These are phyloP conservation scores for Pinna nobilis DNA, from an alignment of 1,140 invertebrate species.

Conservation along the genomic window DNA sequence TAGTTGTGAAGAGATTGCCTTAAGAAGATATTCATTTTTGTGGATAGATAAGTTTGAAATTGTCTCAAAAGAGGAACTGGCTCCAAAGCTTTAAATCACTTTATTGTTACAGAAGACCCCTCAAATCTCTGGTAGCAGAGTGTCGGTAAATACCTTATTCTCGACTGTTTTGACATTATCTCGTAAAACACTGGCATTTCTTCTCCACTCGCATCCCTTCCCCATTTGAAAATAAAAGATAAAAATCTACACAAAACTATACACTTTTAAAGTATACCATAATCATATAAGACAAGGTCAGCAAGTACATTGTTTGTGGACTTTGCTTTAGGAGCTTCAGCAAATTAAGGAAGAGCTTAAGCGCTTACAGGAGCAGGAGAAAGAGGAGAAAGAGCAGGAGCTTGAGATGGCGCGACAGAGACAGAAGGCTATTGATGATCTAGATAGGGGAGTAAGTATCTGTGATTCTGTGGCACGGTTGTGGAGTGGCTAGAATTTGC, in stretches of 20 bases:
- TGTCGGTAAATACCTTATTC: too few relatives aligned
- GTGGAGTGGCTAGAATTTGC: not conserved
- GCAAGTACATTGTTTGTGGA: not conserved
- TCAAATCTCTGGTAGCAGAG: too few relatives aligned
- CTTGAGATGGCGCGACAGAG: slow-evolving; percentile 64
- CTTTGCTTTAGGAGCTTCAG: slow-evolving; percentile 51
- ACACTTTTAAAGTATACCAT: not conserved
- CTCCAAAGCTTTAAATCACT: too few relatives aligned
- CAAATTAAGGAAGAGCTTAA: slow-evolving; percentile 56
- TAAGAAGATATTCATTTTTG: too few relatives aligned
- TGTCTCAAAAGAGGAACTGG: too few relatives aligned
- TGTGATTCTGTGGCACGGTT: not conserved
- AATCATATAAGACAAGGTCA: not conserved
- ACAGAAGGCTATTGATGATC: slow-evolving; percentile 68
- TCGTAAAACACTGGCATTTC: not conserved
- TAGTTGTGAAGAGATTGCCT: too few relatives aligned
- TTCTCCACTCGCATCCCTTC: not conserved
- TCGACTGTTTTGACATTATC: too few relatives aligned
- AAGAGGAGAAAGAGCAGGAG: slow-evolving; percentile 62
- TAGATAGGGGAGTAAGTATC: slow-evolving; percentile 67
- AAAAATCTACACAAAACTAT: not conserved
- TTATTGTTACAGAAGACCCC: too few relatives aligned
- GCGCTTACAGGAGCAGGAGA: slow-evolving; percentile 61
- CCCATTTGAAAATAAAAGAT: not conserved
- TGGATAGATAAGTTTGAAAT: too few relatives aligned